Evolutionary conservation across 1,140 invertebrate species (phyloP).

Genomic region (Anastrepha obliqua): DNA sequence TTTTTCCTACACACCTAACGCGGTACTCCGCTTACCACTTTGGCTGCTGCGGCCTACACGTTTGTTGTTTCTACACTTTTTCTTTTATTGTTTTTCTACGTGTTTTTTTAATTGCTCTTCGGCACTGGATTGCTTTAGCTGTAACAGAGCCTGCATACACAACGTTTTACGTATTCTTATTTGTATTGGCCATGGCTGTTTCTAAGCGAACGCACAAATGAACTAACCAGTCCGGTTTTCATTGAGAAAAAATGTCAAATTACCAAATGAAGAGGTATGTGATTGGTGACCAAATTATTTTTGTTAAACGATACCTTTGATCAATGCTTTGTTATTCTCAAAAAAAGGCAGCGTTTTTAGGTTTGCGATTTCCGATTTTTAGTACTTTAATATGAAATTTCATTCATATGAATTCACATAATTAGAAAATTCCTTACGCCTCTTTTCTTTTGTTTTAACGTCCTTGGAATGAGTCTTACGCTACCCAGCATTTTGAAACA

Average conservation of each 20-base stretch:
- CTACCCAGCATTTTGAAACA: too few species aligned
- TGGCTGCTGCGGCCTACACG: background rate
- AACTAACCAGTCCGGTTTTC: slow-evolving; percentile 28
- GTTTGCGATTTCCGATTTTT: too few species aligned
- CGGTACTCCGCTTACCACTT: background rate
- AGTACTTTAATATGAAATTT: too few species aligned
- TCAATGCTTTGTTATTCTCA: too few species aligned
- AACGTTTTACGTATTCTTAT: background rate
- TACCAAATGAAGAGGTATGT: background rate
- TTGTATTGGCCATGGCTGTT: slow-evolving; percentile 8
- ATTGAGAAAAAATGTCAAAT: slow-evolving; percentile 24
- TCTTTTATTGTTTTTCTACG: background rate
- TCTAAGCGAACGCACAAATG: background rate
- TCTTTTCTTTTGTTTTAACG: too few species aligned
- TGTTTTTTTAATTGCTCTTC: background rate
- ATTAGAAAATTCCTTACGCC: too few species aligned
- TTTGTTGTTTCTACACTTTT: background rate
- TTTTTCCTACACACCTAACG: background rate
- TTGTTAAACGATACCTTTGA: background rate
- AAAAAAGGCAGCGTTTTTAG: too few species aligned
- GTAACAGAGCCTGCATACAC: background rate
- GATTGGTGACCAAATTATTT: background rate
- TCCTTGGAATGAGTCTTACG: too few species aligned
- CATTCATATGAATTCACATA: too few species aligned
- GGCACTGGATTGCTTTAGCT: background rate